Evolutionary conservation across 2,888 invertebrate species (phyloP), one percentile per base, ranked within the genome.

Genomic region (Ditula angustiorana): DNA sequence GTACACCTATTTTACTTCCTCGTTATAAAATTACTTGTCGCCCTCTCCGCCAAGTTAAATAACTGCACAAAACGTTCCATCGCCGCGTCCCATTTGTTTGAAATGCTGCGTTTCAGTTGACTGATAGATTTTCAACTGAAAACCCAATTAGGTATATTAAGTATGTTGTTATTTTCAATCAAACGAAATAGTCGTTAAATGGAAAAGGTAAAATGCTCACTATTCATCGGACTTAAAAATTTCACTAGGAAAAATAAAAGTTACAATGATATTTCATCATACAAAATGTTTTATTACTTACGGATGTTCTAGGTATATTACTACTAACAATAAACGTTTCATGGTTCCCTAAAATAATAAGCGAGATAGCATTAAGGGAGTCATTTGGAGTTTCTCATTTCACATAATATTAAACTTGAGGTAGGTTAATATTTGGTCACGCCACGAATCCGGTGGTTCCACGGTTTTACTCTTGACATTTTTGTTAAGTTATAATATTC

Each of bases 371-470:
- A 79, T 81, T 81, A 78, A 71, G 76, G 74, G 77, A 74, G 77
- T 79, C 77, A 80, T 79, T 82, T 80, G 74, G 77, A 77, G 75
- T 80, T 81, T 81, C 78, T 79, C 77, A 81, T 82, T 84, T 79
- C 76, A 79, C 81, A 78, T 82, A 80, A 80, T 82, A 82, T 81
- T 77, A 23, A 52, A 30, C 52, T 53, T 41, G 24, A 26, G 41
- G 46, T 28, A 78, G 74, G 78, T 76, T 79, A 77, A 77, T 75
- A 77, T 76, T 80, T 71, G 77, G 81, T 79, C 81, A 81, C 81
- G 80, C 81, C 74, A 82, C 75, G 75, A 68, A 68, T 75, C 77
- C 78, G 71, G 73, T 72, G 71, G 78, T 73, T 72, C 73, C 63
- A 61, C 67, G 67, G 70, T 74, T 72, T 69, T 69, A 33, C 33